Base-by-base conservation (phyloP, 1,140 invertebrate genomes). In the Papilio glaucus region DNA sequence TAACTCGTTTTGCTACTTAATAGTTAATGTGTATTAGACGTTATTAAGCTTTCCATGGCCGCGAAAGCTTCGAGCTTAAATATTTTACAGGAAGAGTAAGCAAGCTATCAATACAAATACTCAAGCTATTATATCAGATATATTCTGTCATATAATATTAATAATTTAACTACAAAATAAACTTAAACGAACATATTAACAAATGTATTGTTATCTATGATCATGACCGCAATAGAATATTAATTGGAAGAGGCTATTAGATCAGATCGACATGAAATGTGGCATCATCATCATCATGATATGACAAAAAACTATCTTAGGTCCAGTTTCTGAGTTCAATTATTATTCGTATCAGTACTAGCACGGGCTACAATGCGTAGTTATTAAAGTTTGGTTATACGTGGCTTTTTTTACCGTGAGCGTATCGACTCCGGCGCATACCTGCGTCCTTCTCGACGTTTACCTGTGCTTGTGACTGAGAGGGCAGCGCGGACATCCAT, bases 341-440 rank as follows among this genome's bases (percentile, higher is more conserved):
- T 86, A 83, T 85, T 81, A 80, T 81, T 85, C 80, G 81, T 80
- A 80, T 82, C 77, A 76, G 73, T 82, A 78, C 75, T 75, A 83
- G 83, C 80, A 83, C 80, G 78, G 81, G 83, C 82, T 81, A 86
- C 86, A 86, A 87, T 90, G 79, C 78, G 81, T 86, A 81, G 78
- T 85, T 90, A 88, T 87, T 86, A 86, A 86, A 87, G 74, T 86
- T 87, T 88, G 84, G 85, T 89, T 84, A 57, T 57, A 84, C 84
- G 82, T 84, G 75, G 78, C 80, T 85, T 88, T 89, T 82, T 86
- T 81, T 69, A 73, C 73, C 78, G 69, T 74, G 72, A 73, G 72
- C 80, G 80, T 80, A 82, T 78, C 82, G 75, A 75, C 79, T 80
- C 72, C 72, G 69, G 73, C 82, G 84, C 86, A 84, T 90, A 89